Evolutionary conservation across 2,797 vertebrate genomes (phyloP).

Genomic region (Rhynchotus rufescens): DNA sequence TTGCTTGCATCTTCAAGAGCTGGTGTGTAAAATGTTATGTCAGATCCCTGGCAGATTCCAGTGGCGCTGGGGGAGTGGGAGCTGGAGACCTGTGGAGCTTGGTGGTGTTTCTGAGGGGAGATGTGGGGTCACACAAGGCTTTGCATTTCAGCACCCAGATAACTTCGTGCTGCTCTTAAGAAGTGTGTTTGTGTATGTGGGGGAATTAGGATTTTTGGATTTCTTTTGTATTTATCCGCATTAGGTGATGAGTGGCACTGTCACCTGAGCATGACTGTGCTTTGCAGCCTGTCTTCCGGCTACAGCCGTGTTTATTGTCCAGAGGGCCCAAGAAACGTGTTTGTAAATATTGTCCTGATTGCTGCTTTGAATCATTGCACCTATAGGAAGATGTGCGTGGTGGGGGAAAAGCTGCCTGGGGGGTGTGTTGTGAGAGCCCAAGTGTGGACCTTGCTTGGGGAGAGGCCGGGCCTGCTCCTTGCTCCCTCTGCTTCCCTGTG

Average conservation of each 20-base stretch:
- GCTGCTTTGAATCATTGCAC: background rate
- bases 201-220: background rate
- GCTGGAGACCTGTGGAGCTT: background rate
- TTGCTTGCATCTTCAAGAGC: conserved; percentile 47
- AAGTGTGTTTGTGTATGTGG: background rate
- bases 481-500: background rate
- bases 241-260: background rate
- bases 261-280: background rate
- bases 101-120: background rate
- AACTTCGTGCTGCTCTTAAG: background rate
- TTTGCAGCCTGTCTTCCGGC: background rate
- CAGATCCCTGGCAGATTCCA: conserved; percentile 16
- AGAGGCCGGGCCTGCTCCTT: background rate
- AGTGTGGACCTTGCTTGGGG: background rate
- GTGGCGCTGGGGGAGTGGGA: background rate
- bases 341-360: background rate
- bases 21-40: conserved; percentile 15
- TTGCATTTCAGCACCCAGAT: background rate
- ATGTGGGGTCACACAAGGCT: background rate
- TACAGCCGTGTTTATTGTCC: background rate
- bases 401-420: background rate
- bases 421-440: background rate
- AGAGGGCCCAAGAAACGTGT: background rate
- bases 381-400: background rate
- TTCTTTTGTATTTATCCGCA: background rate